Evolutionary conservation across 2,888 invertebrate genomes (phyloP).

Genomic region (Papilio elwesi): DNA sequence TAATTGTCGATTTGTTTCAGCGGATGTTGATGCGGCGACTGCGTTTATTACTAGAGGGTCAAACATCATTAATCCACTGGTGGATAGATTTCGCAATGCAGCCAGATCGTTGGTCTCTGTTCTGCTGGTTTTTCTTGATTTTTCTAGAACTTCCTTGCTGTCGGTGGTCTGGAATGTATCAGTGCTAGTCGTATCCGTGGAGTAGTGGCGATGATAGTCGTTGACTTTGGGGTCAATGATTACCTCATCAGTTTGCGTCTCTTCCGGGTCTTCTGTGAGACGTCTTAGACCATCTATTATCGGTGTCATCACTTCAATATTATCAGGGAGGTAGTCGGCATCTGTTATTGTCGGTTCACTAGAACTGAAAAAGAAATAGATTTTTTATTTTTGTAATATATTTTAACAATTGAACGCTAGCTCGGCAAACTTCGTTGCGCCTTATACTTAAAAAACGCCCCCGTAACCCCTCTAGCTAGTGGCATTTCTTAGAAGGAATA

Average conservation of each 20-base stretch:
- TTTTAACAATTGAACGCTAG: too few relatives aligned
- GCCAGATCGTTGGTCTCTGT: conserved; percentile 68
- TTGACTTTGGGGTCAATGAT: conserved; percentile 45
- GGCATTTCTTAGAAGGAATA: too few relatives aligned
- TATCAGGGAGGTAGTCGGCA: conserved; percentile 77
- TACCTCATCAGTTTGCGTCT: conserved; percentile 53
- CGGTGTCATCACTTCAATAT: conserved; percentile 79
- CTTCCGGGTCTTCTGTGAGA: conserved; percentile 60
- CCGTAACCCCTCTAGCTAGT: too few relatives aligned
- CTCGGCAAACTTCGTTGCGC: too few relatives aligned
- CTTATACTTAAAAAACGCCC: too few relatives aligned
- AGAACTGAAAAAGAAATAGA: conserved; percentile 57
- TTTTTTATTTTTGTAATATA: too few relatives aligned
- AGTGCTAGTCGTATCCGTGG: conserved; percentile 58
- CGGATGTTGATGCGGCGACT: conserved; percentile 62
- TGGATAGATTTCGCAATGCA: conserved; percentile 74
- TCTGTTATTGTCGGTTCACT: conserved; percentile 73
- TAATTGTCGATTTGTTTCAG: conserved; percentile 63
- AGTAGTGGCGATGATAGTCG: conserved; percentile 48
- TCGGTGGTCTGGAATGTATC: conserved; percentile 71
- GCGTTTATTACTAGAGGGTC: conserved; percentile 79
- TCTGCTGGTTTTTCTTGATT: conserved; percentile 69
- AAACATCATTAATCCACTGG: conserved; percentile 79
- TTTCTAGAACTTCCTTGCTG: conserved; percentile 53
- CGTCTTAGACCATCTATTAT: conserved; percentile 76